Base-by-base conservation (phyloP, 2,888 invertebrate genomes). In the Lithophane semibrunnea region DNA sequence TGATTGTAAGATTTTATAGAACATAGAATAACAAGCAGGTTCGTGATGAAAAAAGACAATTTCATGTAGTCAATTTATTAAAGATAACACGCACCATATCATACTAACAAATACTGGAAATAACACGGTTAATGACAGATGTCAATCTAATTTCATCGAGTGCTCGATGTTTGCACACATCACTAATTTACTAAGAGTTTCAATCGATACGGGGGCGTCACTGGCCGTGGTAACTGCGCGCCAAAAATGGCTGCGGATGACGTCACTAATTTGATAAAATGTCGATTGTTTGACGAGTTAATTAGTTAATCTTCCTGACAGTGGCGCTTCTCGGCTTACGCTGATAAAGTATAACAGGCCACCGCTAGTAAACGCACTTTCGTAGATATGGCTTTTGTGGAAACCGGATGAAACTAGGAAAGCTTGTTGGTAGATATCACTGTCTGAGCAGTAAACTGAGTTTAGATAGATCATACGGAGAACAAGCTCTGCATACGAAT, bases 111-210 rank as follows among this genome's bases (percentile, higher is more conserved):
- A 83, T 84, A 84, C n/a, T 70, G 64, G 47, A 79, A 86, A 79
- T 83, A 66, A 60, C 84, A 70, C 37, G 69, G 73, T 79, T 84
- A 84, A 84, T 91, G 92, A 92, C 88, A 92, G 88, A 83, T 90
- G 91, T 90, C 93, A 91, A 92, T 93, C 87, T 86, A 92, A 93
- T 94, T 91, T 85, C 86, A 92, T 92, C 91, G 89, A 93, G 91
- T 93, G 91, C 80, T 90, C 90, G 90, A 82, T 89, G 88, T 92
- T 90, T 90, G 86, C 87, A 86, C 83, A 88, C 93, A 89, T 91
- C 91, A 92, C 92, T 94, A 94, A 94, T 95, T 93, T 89, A 89
- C 92, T 93, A 93, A 94, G 90, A 92, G 93, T 90, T 80, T 79
- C 74, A 89, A 92, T 91, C 90, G 91, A 92, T 91, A 88, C 79